phyloP scores from a whole-genome alignment of 2,113 vertebrate species.

The Piaya cayana region DNA sequence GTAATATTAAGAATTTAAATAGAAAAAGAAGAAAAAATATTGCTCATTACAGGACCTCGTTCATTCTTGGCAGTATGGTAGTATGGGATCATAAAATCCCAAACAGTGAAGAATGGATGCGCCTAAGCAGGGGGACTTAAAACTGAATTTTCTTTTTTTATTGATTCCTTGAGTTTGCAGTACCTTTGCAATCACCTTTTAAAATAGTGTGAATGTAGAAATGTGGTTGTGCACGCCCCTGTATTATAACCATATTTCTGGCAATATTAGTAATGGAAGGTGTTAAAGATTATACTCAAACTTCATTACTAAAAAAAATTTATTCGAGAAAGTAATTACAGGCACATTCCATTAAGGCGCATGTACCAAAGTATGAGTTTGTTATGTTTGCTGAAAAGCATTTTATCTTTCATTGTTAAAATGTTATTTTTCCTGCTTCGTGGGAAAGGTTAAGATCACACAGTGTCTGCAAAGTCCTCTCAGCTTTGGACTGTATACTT shows the following conservation, averaged over 20 bases:
- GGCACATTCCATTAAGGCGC: neutral
- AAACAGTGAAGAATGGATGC: neutral
- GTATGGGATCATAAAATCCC: neutral
- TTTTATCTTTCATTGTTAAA: neutral
- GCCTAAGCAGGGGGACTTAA: neutral
- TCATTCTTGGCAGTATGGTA: fast-evolving
- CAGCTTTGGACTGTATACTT: neutral
- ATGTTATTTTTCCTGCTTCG: neutral
- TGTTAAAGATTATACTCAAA: neutral
- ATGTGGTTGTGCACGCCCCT: fast-evolving
- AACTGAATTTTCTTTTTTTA: neutral
- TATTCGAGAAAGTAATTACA: neutral
- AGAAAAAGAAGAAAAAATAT: neutral
- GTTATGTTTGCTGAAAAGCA: neutral
- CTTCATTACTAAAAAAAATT: neutral
- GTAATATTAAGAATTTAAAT: neutral
- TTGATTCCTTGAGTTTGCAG: neutral
- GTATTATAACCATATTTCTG: neutral
- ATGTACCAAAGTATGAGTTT: neutral
- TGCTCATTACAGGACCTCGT: neutral
- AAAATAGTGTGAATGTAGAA: neutral
- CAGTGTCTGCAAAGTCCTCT: neutral
- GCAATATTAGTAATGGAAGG: neutral
- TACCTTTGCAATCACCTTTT: neutral
- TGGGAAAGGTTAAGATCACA: neutral